Percentiles rank a stretch among this genome's conserved stretches.
These are phyloP conservation scores for Astreopora myriophthalma DNA, from an alignment of 64 coral and sea anemone genomes.

Conservation along the genomic window DNA sequence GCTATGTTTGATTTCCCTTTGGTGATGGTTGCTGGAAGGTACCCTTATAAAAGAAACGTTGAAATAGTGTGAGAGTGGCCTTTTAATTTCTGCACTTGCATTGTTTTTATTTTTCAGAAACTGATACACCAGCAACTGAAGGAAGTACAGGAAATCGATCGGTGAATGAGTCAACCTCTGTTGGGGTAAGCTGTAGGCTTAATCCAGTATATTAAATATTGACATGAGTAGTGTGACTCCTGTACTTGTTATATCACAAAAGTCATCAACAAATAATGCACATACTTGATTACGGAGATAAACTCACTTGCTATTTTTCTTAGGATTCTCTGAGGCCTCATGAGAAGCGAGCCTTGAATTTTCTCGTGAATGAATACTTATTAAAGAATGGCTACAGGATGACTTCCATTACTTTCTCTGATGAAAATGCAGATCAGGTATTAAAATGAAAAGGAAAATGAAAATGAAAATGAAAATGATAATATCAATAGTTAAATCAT, in stretches of 20 bases:
- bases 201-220: not conserved
- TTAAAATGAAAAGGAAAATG: not conserved
- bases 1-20: no score
- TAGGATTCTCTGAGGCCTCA: slow-evolving; percentile 93
- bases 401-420: slow-evolving; percentile 97
- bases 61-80: no score
- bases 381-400: slow-evolving; percentile 88
- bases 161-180: slow-evolving; percentile 12
- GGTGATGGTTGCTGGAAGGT: no score
- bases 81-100: not conserved
- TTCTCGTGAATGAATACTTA: slow-evolving; percentile 95
- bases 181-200: slow-evolving; percentile 24
- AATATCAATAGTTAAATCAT: no score
- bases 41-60: no score
- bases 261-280: no score
- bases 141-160: slow-evolving; percentile 25
- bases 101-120: slow-evolving; percentile 4
- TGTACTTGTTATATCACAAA: no score
- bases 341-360: slow-evolving; percentile 93
- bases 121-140: slow-evolving; percentile 46
- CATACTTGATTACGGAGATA: not conserved
- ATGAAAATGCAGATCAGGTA: slow-evolving; percentile 99
- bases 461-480: no score
- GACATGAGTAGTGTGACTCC: not conserved
- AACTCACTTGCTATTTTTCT: not conserved